Evolutionary conservation across 2,797 vertebrate genomes (phyloP).

Genomic region (Manis javanica): DNA sequence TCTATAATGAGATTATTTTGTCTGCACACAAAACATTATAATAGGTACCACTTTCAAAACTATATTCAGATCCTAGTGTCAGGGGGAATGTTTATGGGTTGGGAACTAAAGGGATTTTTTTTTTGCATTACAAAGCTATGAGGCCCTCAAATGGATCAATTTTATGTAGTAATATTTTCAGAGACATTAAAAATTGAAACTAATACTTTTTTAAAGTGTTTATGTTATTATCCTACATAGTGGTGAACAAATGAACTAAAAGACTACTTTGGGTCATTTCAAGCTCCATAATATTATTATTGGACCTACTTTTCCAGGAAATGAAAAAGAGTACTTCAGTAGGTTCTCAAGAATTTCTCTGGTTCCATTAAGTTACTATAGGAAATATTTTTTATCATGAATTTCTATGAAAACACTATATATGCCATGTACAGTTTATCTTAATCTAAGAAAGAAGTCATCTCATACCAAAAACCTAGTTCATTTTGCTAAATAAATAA

Average conservation of each 20-base stretch:
- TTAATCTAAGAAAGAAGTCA: not conserved
- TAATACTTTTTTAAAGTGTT: not conserved
- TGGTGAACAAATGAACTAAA: not conserved
- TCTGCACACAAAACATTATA: not conserved
- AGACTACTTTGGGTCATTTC: not conserved
- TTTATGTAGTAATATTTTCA: conserved; percentile 21
- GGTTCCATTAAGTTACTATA: not conserved
- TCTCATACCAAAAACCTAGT: not conserved
- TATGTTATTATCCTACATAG: not conserved
- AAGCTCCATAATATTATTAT: not conserved
- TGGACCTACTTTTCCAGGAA: not conserved
- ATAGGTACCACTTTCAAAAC: not conserved
- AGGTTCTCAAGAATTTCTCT: not conserved
- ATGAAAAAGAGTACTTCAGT: not conserved
- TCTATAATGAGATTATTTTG: not conserved
- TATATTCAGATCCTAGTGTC: not conserved
- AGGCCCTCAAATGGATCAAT: not conserved
- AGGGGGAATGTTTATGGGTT: not conserved
- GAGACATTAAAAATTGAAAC: conserved; percentile 3
- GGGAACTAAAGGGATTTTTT: not conserved
- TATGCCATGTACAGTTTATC: not conserved
- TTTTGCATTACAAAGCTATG: not conserved
- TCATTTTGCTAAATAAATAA: not conserved
- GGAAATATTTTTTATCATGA: not conserved
- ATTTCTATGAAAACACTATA: not conserved